Percentiles rank a stretch among this genome's conserved stretches.
Conservation (phyloP, 2,797 vertebrate species). For the Chloroceryle amazona region DNA sequence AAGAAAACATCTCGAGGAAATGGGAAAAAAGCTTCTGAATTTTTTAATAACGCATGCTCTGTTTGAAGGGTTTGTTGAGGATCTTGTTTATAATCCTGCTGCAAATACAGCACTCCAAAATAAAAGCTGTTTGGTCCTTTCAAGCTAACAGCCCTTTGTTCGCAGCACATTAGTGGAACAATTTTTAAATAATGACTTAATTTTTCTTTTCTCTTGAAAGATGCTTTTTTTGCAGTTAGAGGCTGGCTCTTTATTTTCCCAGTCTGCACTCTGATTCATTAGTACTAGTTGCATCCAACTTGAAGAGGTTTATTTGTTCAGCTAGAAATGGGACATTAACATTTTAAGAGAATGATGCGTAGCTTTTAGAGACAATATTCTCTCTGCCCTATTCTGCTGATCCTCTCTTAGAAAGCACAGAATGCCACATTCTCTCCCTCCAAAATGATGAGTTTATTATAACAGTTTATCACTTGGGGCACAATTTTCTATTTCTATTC, state of each 20-base stretch:
- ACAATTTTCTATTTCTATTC: background rate
- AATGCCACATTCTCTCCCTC: conserved; percentile 25
- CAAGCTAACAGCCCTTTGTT: conserved; percentile 72
- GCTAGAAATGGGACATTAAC: conserved; percentile 77
- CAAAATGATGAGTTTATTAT: conserved; percentile 65
- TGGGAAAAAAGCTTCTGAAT: background rate
- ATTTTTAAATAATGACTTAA: conserved; percentile 80
- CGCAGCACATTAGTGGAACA: conserved; percentile 58
- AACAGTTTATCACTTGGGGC: conserved; percentile 42
- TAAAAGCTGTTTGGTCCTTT: conserved; percentile 75
- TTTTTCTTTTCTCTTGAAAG: conserved; percentile 67
- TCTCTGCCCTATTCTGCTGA: conserved; percentile 58
- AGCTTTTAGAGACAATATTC: conserved; percentile 79
- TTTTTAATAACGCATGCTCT: conserved; percentile 19
- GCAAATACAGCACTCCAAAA: conserved; percentile 67
- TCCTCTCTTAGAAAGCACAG: conserved; percentile 54
- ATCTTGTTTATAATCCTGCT: conserved; percentile 70
- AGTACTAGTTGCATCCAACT: conserved; percentile 71
- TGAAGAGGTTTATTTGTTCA: conserved; percentile 77
- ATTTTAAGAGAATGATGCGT: conserved; percentile 79
- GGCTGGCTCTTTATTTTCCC: conserved; percentile 60
- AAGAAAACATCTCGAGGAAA: background rate
- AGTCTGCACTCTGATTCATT: conserved; percentile 71
- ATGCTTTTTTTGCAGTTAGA: conserved; percentile 64
- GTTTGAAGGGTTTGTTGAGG: conserved; percentile 45